Evolutionary conservation across 92 coral and sea anemone genomes (phyloP), one percentile per base, ranked within the genome.

Genomic region (Chrysogorgia sp.): DNA sequence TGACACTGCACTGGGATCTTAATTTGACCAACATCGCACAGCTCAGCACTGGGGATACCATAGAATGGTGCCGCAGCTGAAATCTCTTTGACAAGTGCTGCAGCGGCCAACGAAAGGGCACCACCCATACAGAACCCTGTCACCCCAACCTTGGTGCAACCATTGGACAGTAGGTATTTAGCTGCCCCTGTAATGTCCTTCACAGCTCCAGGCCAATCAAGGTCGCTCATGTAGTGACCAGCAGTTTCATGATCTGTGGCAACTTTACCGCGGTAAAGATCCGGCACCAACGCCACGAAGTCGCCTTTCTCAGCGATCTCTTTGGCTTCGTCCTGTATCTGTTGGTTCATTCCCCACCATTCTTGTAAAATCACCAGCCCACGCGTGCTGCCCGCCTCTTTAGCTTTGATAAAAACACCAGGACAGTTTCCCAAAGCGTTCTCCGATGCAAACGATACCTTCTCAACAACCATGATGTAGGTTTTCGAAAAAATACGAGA

Each of bases 311-410:
- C 65, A 3, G 90, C 91, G 22, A 93, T 93, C 14, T 89, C 88
- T 35, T 72, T 70, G 1, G 97, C 98, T 67, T 93, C 90, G 63
- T 91, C 93, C 58, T 93, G 90, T 59, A 93, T 93, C 68, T 89
- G 94, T 75, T 93, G 92, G 86, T 91, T 93, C 93, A 93, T 89
- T 7, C 98, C 98, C 98, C 98, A 93, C 98, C 98, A 93, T 89
- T 93, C 98, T 74, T 93, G 98, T 43, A 93, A 85, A n/a, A 93
- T 97, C 9, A 93, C 66, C 34, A 93, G 72, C 6, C 90, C 90
- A 34, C 96, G 92, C 74, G 88, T 80, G 49, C 61, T 75, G 12
- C 79, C 85, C 7, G 82, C 58, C 0, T 56, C 52, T 55, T 72
- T 56, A 0, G 45, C 49, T 50, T 56, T 34, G 10, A 72, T 17